Percentiles rank a stretch among this genome's conserved stretches.
phyloP scores from a whole-genome alignment of 2,797 vertebrate species.

The Pachyuromys duprasi region DNA sequence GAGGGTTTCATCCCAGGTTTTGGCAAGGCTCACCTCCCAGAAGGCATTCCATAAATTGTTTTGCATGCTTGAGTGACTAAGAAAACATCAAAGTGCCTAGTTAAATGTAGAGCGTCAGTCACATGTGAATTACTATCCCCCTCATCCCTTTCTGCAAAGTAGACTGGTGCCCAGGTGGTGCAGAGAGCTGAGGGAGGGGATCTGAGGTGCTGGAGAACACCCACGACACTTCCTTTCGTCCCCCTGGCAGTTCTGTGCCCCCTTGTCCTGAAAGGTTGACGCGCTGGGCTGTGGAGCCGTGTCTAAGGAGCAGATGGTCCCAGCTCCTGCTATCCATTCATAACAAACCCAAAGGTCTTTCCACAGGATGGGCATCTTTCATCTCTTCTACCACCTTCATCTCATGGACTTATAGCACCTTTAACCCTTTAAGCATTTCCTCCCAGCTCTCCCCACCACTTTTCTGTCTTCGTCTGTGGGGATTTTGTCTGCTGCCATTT shows the following conservation, averaged over 20 bases:
- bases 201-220: background rate
- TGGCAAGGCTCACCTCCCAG: slow-evolving; percentile 6
- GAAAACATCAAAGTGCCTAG: slow-evolving; percentile 41
- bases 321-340: background rate
- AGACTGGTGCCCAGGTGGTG: background rate
- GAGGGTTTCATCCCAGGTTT: slow-evolving; percentile 1
- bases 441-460: background rate
- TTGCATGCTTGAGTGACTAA: slow-evolving; percentile 58
- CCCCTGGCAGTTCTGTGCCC: background rate
- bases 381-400: background rate
- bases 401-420: background rate
- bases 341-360: slow-evolving; percentile 18
- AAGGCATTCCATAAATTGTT: slow-evolving; percentile 67
- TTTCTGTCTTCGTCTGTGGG: background rate
- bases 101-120: slow-evolving; percentile 32
- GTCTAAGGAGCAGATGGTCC: background rate
- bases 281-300: background rate
- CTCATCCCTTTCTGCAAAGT: background rate
- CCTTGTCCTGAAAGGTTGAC: background rate
- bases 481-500: background rate
- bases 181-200: background rate
- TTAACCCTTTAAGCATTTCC: background rate
- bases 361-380: background rate
- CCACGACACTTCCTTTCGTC: background rate
- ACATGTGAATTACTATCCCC: background rate